Percentiles rank a stretch among this genome's conserved stretches.
phyloP scores from a whole-genome alignment of 2,113 vertebrate genomes.

The Boulengeromyrus knoepffleri region DNA sequence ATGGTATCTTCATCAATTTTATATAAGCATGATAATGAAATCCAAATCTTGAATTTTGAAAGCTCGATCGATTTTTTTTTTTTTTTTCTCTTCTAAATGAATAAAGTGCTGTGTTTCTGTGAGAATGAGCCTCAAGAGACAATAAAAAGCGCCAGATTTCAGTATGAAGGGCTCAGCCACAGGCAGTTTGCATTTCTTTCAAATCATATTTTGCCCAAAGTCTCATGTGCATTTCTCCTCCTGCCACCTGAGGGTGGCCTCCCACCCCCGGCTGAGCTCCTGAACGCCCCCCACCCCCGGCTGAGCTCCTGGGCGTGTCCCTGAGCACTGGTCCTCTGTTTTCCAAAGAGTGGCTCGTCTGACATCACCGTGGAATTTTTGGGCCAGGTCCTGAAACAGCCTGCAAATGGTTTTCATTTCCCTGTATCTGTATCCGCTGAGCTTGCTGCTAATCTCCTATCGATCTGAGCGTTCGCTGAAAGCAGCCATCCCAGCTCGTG shows the following conservation, averaged over 20 bases:
- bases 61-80: not conserved
- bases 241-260: not conserved
- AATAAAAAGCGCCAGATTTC: not conserved
- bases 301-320: not conserved
- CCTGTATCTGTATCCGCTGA: not conserved
- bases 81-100: not conserved
- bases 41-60: not conserved
- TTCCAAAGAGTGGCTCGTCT: not conserved
- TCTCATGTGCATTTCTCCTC: not conserved
- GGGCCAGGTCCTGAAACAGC: not conserved
- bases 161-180: not conserved
- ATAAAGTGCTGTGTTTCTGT: not conserved
- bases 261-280: not conserved
- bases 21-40: not conserved
- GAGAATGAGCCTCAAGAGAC: not conserved
- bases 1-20: not conserved
- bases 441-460: not conserved
- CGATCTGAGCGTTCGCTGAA: not conserved
- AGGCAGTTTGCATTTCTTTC: not conserved
- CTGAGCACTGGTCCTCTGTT: not conserved
- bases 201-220: not conserved
- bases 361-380: not conserved
- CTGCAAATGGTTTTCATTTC: not conserved
- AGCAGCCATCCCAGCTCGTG: not conserved
- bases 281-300: not conserved